Percentiles rank a stretch among this genome's conserved stretches.
These are phyloP conservation scores for Ispidina lecontei DNA, from an alignment of 2,797 vertebrate species.

Conservation along the genomic window DNA sequence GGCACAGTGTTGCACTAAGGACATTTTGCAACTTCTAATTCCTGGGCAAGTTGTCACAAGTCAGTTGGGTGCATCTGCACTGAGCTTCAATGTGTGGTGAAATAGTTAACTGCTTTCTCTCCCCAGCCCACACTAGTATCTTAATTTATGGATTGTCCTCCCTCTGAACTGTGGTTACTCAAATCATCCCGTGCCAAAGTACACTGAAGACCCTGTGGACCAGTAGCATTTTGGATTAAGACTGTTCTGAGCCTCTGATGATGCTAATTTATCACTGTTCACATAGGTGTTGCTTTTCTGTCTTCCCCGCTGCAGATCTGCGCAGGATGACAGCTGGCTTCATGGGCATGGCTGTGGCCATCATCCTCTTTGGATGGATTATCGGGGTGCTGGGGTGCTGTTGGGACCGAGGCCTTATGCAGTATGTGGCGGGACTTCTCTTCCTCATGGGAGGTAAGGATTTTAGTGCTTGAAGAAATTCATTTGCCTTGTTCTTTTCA, in stretches of 20 bases:
- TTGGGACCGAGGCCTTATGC: conserved; percentile 99
- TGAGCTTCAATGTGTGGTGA: neutral
- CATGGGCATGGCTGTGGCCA: conserved; percentile 99
- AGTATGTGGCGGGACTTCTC: conserved; percentile 97
- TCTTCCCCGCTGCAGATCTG: conserved; percentile 83
- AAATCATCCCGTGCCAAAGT: neutral
- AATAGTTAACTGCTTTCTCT: neutral
- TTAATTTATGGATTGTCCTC: neutral
- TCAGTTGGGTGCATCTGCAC: neutral
- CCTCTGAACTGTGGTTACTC: neutral
- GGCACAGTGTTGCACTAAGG: neutral
- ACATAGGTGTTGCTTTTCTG: neutral
- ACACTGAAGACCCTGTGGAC: neutral
- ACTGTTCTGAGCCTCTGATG: neutral
- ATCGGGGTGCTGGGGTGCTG: conserved; percentile 96
- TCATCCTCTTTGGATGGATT: conserved; percentile 98
- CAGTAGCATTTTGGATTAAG: neutral
- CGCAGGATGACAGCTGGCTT: conserved; percentile 98
- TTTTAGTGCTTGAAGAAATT: neutral
- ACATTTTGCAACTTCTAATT: neutral
- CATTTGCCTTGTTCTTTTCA: neutral
- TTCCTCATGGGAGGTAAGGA: conserved; percentile 98
- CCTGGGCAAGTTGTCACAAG: neutral
- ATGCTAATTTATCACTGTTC: neutral
- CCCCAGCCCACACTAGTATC: neutral